Conservation (phyloP, 2,797 vertebrate genomes). For the Percopsis omiscomaycus region DNA sequence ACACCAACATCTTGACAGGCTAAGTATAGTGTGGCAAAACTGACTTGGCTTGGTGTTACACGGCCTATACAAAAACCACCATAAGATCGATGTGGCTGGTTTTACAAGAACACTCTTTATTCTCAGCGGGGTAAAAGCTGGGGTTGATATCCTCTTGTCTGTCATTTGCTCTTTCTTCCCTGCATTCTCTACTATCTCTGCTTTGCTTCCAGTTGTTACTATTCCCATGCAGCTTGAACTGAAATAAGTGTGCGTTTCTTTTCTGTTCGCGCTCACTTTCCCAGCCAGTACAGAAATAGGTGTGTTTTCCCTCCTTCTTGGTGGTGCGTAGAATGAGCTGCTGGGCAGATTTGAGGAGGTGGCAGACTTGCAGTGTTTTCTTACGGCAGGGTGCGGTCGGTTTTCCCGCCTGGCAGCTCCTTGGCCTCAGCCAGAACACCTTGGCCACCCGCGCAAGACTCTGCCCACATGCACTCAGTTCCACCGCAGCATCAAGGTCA, state of each 20-base stretch:
- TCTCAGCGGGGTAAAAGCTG: constrained; percentile 47
- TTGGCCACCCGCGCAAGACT: constrained; percentile 67
- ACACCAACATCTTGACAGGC: constrained; percentile 14
- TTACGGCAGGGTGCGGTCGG: constrained; percentile 66
- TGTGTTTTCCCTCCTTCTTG: constrained; percentile 48
- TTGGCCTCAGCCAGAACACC: constrained; percentile 54
- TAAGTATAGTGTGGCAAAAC: constrained; percentile 49
- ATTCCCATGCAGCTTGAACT: constrained; percentile 39
- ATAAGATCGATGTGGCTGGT: constrained; percentile 19
- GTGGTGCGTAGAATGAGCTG: constrained; percentile 37
- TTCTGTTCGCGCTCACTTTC: constrained; percentile 53
- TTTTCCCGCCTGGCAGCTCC: constrained; percentile 56
- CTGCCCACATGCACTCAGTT: constrained; percentile 60
- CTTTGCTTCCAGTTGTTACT: constrained; percentile 22
- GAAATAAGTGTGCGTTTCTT: constrained; percentile 30
- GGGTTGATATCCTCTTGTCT: constrained; percentile 35
- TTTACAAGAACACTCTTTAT: constrained; percentile 26
- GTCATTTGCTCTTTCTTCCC: constrained; percentile 45
- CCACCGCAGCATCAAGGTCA: constrained; percentile 62
- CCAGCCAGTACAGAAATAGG: constrained; percentile 70
- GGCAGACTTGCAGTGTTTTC: constrained; percentile 62
- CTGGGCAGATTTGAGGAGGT: constrained; percentile 50
- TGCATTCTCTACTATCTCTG: constrained; percentile 39
- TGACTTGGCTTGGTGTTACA: constrained; percentile 10
- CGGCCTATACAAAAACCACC: constrained; percentile 17